phyloP scores from a whole-genome alignment of 2,797 vertebrate genomes.

The Balearica regulorum region DNA sequence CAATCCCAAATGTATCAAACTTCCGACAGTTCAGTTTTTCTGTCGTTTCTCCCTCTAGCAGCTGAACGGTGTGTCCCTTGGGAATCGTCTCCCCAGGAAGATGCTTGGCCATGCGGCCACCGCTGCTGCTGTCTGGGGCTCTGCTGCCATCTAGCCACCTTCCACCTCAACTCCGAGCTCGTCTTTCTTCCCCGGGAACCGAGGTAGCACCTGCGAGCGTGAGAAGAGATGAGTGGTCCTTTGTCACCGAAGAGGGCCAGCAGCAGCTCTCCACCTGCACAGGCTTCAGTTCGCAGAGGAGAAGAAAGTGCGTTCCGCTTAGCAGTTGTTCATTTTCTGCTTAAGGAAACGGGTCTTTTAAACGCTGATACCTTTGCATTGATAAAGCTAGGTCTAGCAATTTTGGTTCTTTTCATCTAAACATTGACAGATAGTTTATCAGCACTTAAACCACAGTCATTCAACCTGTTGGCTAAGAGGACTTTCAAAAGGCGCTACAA shows the following conservation, averaged over 20 bases:
- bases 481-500: neutral
- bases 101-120: too few relatives aligned
- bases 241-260: neutral
- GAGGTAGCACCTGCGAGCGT: neutral
- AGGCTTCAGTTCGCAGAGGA: neutral
- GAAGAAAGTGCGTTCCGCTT: rapidly evolving
- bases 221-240: neutral
- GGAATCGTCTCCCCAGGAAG: neutral
- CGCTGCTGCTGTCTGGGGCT: neutral
- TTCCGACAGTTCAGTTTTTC: neutral
- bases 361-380: neutral
- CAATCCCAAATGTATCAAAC: neutral
- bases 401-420: neutral
- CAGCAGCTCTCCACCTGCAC: neutral
- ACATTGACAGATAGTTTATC: neutral
- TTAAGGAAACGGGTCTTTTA: neutral
- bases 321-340: neutral
- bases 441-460: neutral
- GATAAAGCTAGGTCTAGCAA: neutral
- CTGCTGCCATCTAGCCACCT: conserved; percentile 56
- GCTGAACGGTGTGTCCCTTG: rapidly evolving
- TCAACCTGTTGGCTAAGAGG: neutral
- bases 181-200: rapidly evolving
- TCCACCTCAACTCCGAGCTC: neutral
- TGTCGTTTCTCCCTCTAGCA: neutral